Percentiles rank a stretch among this genome's conserved stretches.
These are phyloP conservation scores for Drosophila orosa DNA, from an alignment of 1,140 invertebrate species.

Conservation along the genomic window DNA sequence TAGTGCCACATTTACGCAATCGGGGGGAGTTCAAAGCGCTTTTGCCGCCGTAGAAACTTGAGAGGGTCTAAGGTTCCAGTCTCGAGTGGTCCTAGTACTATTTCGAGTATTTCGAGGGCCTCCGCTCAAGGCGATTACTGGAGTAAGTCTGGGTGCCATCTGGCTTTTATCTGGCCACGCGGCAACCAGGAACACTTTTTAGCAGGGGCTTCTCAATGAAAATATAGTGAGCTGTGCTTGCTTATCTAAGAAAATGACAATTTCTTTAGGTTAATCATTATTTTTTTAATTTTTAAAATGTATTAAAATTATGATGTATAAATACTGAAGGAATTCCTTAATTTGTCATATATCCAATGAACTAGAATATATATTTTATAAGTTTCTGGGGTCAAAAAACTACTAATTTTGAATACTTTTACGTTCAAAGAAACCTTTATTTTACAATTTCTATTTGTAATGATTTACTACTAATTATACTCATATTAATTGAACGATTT, in stretches of 20 bases:
- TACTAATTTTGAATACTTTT: too few species aligned
- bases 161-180: slow-evolving; percentile 26
- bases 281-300: background rate
- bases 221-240: background rate
- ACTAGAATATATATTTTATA: background rate
- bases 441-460: background rate
- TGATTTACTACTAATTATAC: background rate
- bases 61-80: slow-evolving; percentile 24
- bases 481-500: background rate
- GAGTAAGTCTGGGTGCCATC: slow-evolving; percentile 23
- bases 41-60: slow-evolving; percentile 34
- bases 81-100: slow-evolving; percentile 30
- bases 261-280: background rate
- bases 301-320: background rate
- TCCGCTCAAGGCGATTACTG: slow-evolving; percentile 33
- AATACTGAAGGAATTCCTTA: background rate
- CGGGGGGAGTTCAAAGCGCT: slow-evolving; percentile 37
- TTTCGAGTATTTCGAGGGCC: slow-evolving; percentile 31
- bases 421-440: accelerated
- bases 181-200: slow-evolving; percentile 23
- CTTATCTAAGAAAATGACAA: background rate
- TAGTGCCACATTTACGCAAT: slow-evolving; percentile 35
- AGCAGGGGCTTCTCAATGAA: background rate
- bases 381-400: too few species aligned
- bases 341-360: background rate